Base-by-base conservation (phyloP, 2,797 vertebrate genomes). In the Hippocampus kuda region DNA sequence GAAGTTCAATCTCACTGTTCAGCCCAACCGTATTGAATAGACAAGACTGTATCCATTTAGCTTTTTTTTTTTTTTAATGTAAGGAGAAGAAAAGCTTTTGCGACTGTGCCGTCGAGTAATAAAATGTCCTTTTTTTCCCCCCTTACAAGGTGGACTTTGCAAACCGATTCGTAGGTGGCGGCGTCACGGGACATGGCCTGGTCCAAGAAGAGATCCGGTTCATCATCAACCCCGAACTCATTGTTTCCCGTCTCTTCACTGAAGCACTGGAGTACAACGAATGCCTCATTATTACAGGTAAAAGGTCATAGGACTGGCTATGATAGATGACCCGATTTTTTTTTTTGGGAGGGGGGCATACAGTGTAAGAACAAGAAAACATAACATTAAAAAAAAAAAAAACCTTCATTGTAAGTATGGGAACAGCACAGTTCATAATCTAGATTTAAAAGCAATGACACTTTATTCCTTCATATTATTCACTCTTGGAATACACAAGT, bases 141-240 rank as follows among this genome's bases (percentile, higher is more conserved):
- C 24, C 44, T 27, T 44, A 20, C 44, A 10, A 99, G 97, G 97
- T 98, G 89, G 97, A 99, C 87, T 99, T 99, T 92, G 97, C 97
- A 68, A 99, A 99, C 86, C 92, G 93, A 79, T 86, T 93, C 81
- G 94, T 99, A 70, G 97, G 97, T 71, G 97, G 97, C 75, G 96
- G 97, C 68, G 96, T 99, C 69, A 98, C 95, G 0, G 91, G 95
- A 67, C 89, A 89, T 54, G 97, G 97, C 69, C 89, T 99, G 70
- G 97, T 99, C 24, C 97, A 98, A 84, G 97, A 99, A 89, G 97
- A 99, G 90, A 99, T 99, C 79, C 90, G 96, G 6, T 99, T 99
- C 85, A 67, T 99, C 83, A 98, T 99, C 84, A 99, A 98, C 84
- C 91, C 97, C 9, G 97, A 99, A 76, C 90, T 99, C 85, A 99